Evolutionary conservation across 2,888 invertebrate species (phyloP).

Genomic region (Erannis defoliaria): DNA sequence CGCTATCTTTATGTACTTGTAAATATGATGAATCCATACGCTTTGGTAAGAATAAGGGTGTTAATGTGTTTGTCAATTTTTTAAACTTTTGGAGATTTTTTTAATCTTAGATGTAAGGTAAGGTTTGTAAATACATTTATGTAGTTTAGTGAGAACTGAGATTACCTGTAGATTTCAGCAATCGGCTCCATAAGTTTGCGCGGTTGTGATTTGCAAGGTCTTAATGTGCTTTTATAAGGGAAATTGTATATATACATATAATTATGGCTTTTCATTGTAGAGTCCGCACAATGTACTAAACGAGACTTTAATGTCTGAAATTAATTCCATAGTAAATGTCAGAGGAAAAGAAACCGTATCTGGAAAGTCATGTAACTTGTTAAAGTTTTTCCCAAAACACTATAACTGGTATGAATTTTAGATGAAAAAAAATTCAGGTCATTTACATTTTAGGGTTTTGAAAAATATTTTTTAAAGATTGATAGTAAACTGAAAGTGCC

Average conservation of each 20-base stretch:
- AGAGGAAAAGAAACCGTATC: not conserved
- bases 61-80: conserved; percentile 85
- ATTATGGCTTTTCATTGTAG: not conserved
- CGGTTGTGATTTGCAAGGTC: conserved; percentile 62
- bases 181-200: conserved; percentile 53
- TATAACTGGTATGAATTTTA: too few relatives aligned
- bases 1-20: conserved; percentile 74
- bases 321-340: not conserved
- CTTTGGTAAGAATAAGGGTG: conserved; percentile 84
- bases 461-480: too few relatives aligned
- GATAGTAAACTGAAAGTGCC: too few relatives aligned
- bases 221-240: conserved; percentile 26
- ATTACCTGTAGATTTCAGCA: conserved; percentile 62
- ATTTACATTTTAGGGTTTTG: too few relatives aligned
- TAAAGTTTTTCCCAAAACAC: too few relatives aligned
- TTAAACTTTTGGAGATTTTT: conserved; percentile 78
- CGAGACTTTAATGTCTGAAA: not conserved
- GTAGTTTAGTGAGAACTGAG: conserved; percentile 70
- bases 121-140: conserved; percentile 70
- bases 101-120: conserved; percentile 64
- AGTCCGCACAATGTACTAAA: not conserved
- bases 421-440: too few relatives aligned
- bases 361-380: too few relatives aligned
- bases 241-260: conserved; percentile 5
- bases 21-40: conserved; percentile 86